These are phyloP conservation scores for Mallotus villosus DNA, from an alignment of 2,797 vertebrate genomes.

Conservation along the genomic window DNA sequence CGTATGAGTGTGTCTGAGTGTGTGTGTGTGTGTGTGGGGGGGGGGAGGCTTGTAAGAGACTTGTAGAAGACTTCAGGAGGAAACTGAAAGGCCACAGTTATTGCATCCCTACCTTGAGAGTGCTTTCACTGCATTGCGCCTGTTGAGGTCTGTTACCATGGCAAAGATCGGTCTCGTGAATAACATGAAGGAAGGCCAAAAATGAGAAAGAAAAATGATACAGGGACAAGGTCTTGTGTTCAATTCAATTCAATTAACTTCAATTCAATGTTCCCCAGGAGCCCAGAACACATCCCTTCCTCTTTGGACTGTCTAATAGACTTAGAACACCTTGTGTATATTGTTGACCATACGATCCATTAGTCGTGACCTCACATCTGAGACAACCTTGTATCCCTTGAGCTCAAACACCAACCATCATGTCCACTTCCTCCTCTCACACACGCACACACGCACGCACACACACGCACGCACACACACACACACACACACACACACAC, in stretches of 20 bases:
- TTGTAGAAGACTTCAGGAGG: neutral
- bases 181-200: neutral
- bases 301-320: too few species aligned
- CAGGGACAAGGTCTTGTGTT: neutral
- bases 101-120: neutral
- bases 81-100: constrained; percentile 4
- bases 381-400: neutral
- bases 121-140: neutral
- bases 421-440: neutral
- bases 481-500: too few species aligned
- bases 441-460: too few species aligned
- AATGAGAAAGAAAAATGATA: too few species aligned
- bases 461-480: too few species aligned
- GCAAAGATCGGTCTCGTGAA: neutral
- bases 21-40: neutral
- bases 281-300: too few species aligned
- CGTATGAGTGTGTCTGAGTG: neutral
- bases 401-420: neutral
- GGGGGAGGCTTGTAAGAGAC: neutral
- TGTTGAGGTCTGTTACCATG: constrained; percentile 8
- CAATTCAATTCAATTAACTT: too few species aligned
- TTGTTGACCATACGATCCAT: neutral
- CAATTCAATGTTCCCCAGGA: too few species aligned
- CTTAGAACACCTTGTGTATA: too few species aligned
- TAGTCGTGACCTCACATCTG: too few species aligned